These are phyloP conservation scores for Erebia palarica DNA, from an alignment of 2,888 invertebrate genomes.

Conservation along the genomic window DNA sequence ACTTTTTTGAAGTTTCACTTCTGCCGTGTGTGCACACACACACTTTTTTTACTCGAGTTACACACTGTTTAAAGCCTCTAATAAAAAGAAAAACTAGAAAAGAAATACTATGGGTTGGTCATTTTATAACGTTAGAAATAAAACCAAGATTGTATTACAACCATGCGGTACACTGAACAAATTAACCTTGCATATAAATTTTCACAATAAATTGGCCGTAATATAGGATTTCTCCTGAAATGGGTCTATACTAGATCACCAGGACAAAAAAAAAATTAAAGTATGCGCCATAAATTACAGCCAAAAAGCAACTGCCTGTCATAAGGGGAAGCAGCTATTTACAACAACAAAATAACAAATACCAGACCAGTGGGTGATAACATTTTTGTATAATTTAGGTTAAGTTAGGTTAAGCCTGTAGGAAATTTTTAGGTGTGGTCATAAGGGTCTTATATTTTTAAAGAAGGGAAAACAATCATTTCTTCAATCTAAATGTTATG, in stretches of 20 bases:
- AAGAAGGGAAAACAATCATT: too few species aligned
- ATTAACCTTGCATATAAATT: background rate
- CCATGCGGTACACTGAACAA: background rate
- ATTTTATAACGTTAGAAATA: too few species aligned
- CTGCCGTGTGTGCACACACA: too few species aligned
- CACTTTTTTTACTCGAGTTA: too few species aligned
- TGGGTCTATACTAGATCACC: constrained; percentile 19
- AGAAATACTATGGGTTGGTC: too few species aligned
- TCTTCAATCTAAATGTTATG: too few species aligned
- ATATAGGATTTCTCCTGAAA: constrained; percentile 25
- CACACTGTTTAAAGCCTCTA: too few species aligned
- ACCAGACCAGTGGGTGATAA: constrained; percentile 1
- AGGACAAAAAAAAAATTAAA: constrained; percentile 26
- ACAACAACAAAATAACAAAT: background rate
- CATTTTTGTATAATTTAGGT: background rate
- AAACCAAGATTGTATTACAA: background rate
- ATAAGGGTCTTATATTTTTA: too few species aligned
- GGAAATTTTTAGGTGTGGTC: too few species aligned
- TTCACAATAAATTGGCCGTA: constrained; percentile 1
- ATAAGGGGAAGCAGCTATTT: background rate
- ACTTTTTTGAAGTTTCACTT: too few species aligned
- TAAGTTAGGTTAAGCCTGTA: too few species aligned
- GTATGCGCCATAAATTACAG: constrained; percentile 18
- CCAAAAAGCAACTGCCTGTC: background rate
- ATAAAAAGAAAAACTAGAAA: too few species aligned